Base-by-base conservation (phyloP, 2,113 vertebrate species). In the Cairina moschata region DNA sequence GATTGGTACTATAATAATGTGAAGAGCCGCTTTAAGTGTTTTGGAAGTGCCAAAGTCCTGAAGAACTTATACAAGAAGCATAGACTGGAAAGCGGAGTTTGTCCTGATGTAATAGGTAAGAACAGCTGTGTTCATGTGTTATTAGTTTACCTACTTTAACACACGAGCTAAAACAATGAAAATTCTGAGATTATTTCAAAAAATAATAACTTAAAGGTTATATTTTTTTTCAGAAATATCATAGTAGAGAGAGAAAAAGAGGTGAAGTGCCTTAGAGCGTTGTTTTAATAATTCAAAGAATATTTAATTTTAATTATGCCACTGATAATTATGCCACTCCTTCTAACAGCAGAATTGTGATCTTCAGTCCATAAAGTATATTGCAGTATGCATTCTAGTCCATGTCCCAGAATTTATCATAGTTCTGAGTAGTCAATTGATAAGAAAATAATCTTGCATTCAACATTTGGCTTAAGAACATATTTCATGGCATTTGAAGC, bases 1-100 rank as follows among this genome's bases (percentile, higher is more conserved):
- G 99, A 99, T 97, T 99, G 99, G 99, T 99, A 99, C 97, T 99
- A 99, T 91, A 99, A 98, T 93, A 99, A 99, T 50, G 99, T 99
- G 88, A 99, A 99, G 98, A 99, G 98, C 86, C 99, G 99, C 66
- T 99, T 99, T 97, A 99, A 99, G 92, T 98, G 99, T 96, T 99
- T 99, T 21, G 99, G 99, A 96, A 99, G 99, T 38, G 99, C 99
- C 94, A 99, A 99, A 97, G 99, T 99, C 91, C 96, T 99, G 96
- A 99, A 99, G 97, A 99, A 99, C 83, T 97, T 99, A 63, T 99
- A 99, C 97, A 98, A 98, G 91, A 99, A 99, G 77, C 99, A 99
- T 95, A 98, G 98, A 28, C 96, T 99, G 60, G 99, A 99, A 93
- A 99, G 98, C 2, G 98, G 99, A 65, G 95, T 96, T 4, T 97